These are phyloP conservation scores for Cyphomyrus discorhynchus DNA, from an alignment of 2,113 vertebrate species.

Conservation along the genomic window DNA sequence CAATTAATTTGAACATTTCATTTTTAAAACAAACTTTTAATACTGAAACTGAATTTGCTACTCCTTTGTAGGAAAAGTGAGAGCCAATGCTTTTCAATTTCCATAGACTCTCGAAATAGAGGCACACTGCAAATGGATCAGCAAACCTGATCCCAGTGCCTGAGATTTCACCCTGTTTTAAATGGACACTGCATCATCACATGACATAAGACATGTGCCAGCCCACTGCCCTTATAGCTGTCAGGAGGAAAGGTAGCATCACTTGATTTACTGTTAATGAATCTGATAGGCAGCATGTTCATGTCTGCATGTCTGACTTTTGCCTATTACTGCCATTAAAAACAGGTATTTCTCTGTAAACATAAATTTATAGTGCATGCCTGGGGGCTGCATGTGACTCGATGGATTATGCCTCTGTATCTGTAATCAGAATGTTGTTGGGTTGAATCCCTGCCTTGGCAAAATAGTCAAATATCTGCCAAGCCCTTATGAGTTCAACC, in stretches of 20 bases:
- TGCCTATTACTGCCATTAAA: conserved; percentile 1
- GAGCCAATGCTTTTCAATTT: conserved; percentile 7
- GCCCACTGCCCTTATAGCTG: background rate
- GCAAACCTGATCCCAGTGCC: background rate
- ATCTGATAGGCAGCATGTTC: background rate
- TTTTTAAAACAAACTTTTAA: background rate
- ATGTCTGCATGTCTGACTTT: background rate
- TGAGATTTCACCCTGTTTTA: background rate
- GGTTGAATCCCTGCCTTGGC: background rate
- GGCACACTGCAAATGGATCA: background rate
- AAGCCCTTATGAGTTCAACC: background rate
- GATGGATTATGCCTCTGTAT: background rate
- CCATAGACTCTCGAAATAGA: background rate
- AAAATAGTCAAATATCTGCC: background rate
- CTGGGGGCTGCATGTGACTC: background rate
- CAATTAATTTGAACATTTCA: conserved; percentile 4
- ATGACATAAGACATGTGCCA: background rate
- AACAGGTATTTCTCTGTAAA: background rate
- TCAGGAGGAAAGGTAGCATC: background rate
- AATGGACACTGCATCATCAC: background rate
- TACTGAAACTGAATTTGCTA: background rate
- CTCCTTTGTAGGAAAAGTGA: background rate
- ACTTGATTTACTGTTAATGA: background rate
- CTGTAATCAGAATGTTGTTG: background rate
- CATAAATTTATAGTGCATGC: background rate